Evolutionary conservation across 2,797 vertebrate species (phyloP).

Genomic region (Falco novaeseelandiae): DNA sequence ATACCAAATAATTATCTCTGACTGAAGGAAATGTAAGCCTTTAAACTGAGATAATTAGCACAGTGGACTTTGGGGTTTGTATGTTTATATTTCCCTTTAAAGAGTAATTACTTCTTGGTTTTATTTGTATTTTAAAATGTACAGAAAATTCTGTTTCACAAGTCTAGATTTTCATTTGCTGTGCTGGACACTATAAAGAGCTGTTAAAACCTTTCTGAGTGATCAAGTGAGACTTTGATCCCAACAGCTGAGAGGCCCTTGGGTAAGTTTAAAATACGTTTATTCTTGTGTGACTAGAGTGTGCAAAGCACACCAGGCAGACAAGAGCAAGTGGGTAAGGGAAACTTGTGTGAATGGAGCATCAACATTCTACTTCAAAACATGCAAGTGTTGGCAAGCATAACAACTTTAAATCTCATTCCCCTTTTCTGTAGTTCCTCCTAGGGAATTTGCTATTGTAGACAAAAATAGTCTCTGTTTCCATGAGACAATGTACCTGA

Average conservation of each 20-base stretch:
- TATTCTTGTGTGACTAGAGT: neutral
- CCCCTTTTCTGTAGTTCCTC: neutral
- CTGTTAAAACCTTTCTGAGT: neutral
- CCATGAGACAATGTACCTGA: neutral
- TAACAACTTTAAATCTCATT: neutral
- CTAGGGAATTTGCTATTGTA: neutral
- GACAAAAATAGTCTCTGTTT: neutral
- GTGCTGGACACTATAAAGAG: neutral
- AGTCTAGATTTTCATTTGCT: neutral
- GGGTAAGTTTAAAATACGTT: neutral
- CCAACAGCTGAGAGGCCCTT: neutral
- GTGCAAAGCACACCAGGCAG: neutral
- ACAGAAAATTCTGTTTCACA: neutral
- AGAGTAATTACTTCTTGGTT: neutral
- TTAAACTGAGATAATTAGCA: neutral
- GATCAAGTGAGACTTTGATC: neutral
- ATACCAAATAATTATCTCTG: neutral
- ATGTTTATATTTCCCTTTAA: neutral
- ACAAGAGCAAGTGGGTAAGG: neutral
- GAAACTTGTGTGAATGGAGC: neutral
- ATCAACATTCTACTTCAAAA: neutral
- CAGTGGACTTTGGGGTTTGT: neutral
- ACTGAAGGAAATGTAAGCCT: neutral
- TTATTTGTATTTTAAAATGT: neutral
- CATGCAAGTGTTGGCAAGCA: fast-evolving